These are phyloP conservation scores for Percopsis transmontana DNA, from an alignment of 2,113 vertebrate species.

Conservation along the genomic window DNA sequence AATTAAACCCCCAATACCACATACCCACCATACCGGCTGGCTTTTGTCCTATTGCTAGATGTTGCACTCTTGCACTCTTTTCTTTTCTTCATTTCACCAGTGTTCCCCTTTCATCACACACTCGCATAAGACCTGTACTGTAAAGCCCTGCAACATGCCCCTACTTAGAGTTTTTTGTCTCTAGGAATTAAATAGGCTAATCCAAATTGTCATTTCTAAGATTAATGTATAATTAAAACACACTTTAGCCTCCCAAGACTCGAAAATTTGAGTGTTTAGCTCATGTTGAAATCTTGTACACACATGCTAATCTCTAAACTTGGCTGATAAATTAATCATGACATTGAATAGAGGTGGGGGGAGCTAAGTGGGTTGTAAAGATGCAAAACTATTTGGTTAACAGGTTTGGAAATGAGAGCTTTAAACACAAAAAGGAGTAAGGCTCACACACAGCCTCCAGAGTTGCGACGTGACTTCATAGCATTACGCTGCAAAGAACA, in stretches of 20 bases:
- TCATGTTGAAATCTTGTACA: background rate
- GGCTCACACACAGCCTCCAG: slow-evolving; percentile 10
- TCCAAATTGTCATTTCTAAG: background rate
- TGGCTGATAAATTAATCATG: background rate
- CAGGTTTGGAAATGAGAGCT: slow-evolving; percentile 35
- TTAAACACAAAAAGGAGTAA: slow-evolving; percentile 21
- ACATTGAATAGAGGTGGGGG: slow-evolving; percentile 22
- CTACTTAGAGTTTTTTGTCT: background rate
- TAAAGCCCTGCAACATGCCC: too few species aligned
- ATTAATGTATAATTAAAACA: background rate
- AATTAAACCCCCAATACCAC: background rate
- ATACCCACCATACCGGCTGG: background rate
- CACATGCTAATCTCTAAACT: slow-evolving; percentile 10
- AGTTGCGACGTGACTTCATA: slow-evolving; percentile 13
- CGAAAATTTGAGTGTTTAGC: background rate
- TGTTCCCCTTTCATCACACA: background rate
- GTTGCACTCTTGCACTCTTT: background rate
- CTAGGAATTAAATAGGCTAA: background rate
- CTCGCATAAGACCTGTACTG: too few species aligned
- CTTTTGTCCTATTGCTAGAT: background rate
- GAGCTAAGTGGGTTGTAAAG: slow-evolving; percentile 26
- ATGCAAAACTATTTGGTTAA: background rate
- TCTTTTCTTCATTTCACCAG: background rate
- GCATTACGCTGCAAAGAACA: slow-evolving; percentile 23
- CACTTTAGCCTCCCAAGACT: background rate